Percentiles rank a stretch among this genome's conserved stretches.
These are phyloP conservation scores for Exephanes ischioxanthus DNA, from an alignment of 2,888 invertebrate species.

Conservation along the genomic window DNA sequence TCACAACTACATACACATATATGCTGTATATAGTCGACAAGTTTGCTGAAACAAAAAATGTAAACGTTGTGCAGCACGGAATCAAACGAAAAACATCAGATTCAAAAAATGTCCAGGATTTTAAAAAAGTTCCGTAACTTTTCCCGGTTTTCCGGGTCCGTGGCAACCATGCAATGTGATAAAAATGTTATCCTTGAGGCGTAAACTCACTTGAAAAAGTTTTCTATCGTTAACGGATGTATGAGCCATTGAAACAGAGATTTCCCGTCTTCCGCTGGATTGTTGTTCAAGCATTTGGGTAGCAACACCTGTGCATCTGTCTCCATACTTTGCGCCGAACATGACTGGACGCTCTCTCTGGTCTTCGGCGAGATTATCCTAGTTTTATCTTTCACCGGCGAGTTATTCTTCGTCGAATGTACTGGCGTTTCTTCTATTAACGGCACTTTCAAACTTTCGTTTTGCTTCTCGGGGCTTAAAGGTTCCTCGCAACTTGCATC, in stretches of 20 bases:
- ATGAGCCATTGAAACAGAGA: constrained; percentile 91
- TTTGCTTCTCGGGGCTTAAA: neutral
- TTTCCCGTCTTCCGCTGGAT: constrained; percentile 86
- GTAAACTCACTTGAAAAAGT: constrained; percentile 87
- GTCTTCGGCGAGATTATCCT: neutral
- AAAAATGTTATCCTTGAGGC: neutral
- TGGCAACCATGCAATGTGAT: neutral
- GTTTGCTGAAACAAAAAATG: no score
- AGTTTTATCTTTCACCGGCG: constrained; percentile 3
- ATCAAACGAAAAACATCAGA: no score
- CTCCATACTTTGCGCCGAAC: constrained; percentile 74
- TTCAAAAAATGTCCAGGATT: no score
- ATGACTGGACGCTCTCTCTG: neutral
- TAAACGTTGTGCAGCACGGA: no score
- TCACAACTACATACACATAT: no score
- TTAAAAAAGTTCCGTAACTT: no score
- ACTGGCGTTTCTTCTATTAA: neutral
- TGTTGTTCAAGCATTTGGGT: constrained; percentile 49
- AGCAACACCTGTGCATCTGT: neutral
- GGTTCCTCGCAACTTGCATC: neutral
- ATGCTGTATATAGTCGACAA: no score
- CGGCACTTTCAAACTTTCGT: neutral
- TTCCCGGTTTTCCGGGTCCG: no score
- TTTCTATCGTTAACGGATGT: constrained; percentile 87
- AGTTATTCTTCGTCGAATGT: neutral